A percentile compares a stretch with the other conserved stretches of the same genome.
These are phyloP conservation scores for Archivesica marissinica DNA, from an alignment of 1,140 invertebrate genomes.

Conservation along the genomic window DNA sequence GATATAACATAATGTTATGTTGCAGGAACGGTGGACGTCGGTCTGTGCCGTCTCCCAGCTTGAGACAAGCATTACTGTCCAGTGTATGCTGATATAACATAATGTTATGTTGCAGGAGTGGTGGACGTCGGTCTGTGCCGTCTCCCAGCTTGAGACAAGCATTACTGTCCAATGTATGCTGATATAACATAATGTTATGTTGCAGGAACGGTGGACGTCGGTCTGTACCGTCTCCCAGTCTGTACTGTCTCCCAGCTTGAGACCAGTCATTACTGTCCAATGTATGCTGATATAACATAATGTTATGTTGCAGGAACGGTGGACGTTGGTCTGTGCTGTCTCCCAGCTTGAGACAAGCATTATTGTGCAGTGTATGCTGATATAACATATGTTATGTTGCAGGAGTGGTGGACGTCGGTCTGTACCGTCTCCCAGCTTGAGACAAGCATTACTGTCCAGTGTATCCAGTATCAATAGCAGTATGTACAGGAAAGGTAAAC, in stretches of 20 bases:
- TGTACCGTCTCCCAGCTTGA: constrained; percentile 37
- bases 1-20: no score
- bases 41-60: constrained; percentile 43
- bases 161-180: constrained; percentile 41
- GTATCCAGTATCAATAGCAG: constrained; percentile 43
- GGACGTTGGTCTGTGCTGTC: no score
- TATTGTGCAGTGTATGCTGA: no score
- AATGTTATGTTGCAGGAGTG: constrained; percentile 45
- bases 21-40: constrained; percentile 24
- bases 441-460: constrained; percentile 47
- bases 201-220: constrained; percentile 24
- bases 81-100: no score
- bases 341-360: no score
- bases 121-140: constrained; percentile 4
- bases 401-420: constrained; percentile 36
- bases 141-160: constrained; percentile 50
- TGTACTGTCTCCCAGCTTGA: no score
- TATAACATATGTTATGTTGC: no score
- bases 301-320: no score
- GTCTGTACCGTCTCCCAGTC: constrained; percentile 44
- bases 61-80: constrained; percentile 45
- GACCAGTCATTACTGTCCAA: constrained; percentile 45
- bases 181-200: no score
- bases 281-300: no score
- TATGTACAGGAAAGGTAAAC: constrained; percentile 38